Conservation (phyloP, 2,888 invertebrate species). For the Pecten maximus region DNA sequence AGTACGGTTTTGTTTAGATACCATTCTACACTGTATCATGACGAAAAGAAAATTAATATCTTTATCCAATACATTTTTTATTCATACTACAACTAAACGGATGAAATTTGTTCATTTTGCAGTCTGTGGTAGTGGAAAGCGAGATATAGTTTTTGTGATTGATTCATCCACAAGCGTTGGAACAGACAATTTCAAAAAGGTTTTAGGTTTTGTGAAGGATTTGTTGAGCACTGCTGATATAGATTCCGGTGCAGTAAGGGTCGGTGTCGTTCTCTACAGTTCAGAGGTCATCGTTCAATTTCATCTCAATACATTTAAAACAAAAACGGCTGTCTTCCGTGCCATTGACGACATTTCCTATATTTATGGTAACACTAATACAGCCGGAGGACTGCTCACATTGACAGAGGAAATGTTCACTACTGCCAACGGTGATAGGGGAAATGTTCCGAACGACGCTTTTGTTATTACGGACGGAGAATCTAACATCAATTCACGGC, state of each 20-base stretch:
- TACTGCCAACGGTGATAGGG: slow-evolving; percentile 73
- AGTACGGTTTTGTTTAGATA: no score
- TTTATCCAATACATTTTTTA: no score
- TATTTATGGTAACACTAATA: slow-evolving; percentile 77
- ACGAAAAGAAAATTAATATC: no score
- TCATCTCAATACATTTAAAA: slow-evolving; percentile 71
- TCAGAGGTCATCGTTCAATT: slow-evolving; percentile 73
- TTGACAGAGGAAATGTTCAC: slow-evolving; percentile 74
- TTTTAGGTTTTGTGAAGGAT: slow-evolving; percentile 75
- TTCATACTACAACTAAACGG: background rate
- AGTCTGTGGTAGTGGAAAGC: slow-evolving; percentile 66
- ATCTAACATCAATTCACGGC: slow-evolving; percentile 75
- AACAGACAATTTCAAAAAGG: slow-evolving; percentile 74
- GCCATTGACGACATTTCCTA: slow-evolving; percentile 75
- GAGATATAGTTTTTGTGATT: slow-evolving; percentile 78
- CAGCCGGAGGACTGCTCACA: slow-evolving; percentile 72
- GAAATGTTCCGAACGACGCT: slow-evolving; percentile 72
- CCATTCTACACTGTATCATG: no score
- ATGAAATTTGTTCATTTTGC: background rate
- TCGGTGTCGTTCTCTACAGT: slow-evolving; percentile 77
- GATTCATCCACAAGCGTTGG: slow-evolving; percentile 80
- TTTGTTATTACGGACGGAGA: slow-evolving; percentile 79
- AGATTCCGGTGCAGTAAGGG: slow-evolving; percentile 69
- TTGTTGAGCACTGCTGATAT: slow-evolving; percentile 72
- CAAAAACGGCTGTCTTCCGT: slow-evolving; percentile 66